Base-by-base conservation (phyloP, 2,888 invertebrate genomes). In the Itoplectis maculator region DNA sequence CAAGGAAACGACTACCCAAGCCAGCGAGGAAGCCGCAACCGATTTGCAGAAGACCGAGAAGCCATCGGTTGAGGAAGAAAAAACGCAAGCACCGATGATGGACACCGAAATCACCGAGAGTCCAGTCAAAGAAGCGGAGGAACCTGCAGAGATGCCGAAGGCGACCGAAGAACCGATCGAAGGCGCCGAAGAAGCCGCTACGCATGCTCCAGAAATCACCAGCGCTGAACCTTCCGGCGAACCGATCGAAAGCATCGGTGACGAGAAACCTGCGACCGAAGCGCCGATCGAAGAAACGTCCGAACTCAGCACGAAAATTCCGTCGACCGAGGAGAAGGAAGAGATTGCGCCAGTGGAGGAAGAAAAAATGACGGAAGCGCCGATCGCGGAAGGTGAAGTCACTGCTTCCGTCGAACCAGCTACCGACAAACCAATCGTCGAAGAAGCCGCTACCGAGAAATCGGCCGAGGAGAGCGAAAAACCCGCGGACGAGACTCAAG, bases 261-360 rank as follows among this genome's bases (percentile, higher is more conserved):
- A 29, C 11, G 65, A 65, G 8, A 65, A 65, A 45, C 42, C 65
- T 11, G 18, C 18, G 3, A 20, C 20, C 1, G 47, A 76, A 76
- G 42, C 59, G 42, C 61, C 61, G 37, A 59, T 29, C 11, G 66
- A 35, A 51, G n/a, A 51, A 68, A n/a, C 29, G 56, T 23, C 61
- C 8, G 76, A 77, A 11, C 18, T 56, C 7, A 65, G 72, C 0
- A 81, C 76, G 6, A 61, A 76, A 45, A 35, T 23, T 66, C 70
- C 80, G 13, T 13, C 37, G 4, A 23, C 37, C 37, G 68, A 72
- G 15, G 70, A 69, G n/a, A 23, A 11, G 13, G 35, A 73, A 47
- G 49, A 76, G 15, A 20, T 15, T 49, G 37, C 76, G 8, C 29
- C 20, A 13, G 37, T 23, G 29, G 37, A 59, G 0, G 74, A 66